A percentile compares a stretch with the other conserved stretches of the same genome.
Conservation (phyloP, 35 echinoderm and acorn worm genomes). For the Stichopus chloronotus region DNA sequence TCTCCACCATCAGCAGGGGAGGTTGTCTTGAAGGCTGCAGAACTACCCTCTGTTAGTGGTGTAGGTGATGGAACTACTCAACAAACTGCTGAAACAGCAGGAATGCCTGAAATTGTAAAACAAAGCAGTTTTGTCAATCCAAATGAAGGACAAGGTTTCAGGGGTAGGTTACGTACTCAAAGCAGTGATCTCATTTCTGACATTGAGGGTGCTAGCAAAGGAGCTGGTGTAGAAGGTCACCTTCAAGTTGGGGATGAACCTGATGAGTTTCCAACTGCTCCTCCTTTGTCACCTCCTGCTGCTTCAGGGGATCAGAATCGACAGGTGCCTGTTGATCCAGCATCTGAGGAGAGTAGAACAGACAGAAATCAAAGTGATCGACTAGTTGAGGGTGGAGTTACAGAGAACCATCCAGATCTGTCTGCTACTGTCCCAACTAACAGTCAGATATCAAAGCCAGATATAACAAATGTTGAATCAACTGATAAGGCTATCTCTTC, state of each 20-base stretch:
- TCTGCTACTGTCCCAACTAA: constrained; percentile 20
- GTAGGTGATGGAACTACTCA: neutral
- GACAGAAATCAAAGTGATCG: neutral
- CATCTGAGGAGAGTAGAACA: neutral
- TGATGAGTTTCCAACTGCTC: neutral
- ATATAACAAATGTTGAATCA: neutral
- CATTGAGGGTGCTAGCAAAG: constrained; percentile 29
- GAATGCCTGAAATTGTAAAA: constrained; percentile 52
- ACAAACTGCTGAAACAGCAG: constrained; percentile 16
- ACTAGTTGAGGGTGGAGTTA: neutral
- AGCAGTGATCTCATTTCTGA: constrained; percentile 56
- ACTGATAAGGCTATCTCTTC: neutral
- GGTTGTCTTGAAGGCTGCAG: neutral
- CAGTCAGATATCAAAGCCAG: neutral
- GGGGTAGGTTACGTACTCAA: neutral
- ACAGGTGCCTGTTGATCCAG: constrained; percentile 7
- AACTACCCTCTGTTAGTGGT: neutral
- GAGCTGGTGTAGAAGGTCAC: neutral
- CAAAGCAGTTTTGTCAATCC: constrained; percentile 46
- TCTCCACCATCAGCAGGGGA: neutral
- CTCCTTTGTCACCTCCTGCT: neutral
- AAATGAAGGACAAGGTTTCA: constrained; percentile 10
- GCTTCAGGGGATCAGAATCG: neutral
- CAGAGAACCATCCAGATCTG: constrained; percentile 36
- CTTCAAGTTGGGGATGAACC: neutral